Base-by-base conservation (phyloP, 2,797 vertebrate species). In the Aldrovandia affinis region DNA sequence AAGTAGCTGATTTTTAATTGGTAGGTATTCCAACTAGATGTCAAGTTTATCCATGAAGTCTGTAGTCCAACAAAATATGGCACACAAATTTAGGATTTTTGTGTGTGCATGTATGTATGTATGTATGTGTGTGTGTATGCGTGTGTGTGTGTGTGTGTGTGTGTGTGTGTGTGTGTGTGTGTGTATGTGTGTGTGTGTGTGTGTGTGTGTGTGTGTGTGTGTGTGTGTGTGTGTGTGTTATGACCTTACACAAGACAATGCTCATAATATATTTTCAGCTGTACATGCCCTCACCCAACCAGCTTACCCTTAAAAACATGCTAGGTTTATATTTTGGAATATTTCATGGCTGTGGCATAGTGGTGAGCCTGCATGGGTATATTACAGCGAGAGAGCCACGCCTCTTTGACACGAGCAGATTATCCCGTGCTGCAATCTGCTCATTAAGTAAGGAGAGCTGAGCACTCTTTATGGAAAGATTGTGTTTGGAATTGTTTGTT, bases 21-120 rank as follows among this genome's bases (percentile, higher is more conserved):
- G 70, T 82, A 54, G 77, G 77, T 81, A 82, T 85, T 63, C 50
- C 36, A 78, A 82, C 81, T 47, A n/a, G 57, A 85, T 39, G 15
- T 78, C 39, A 52, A 57, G 30, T 59, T 39, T n/a, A n/a, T 77
- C 73, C 73, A 44, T 77, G 42, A 77, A 77, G 20, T 77, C 42
- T 77, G 22, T 25, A 47, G 39, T 25, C 68, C 73, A 25, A n/a
- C 18, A 39, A n/a, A 44, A 77, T 44, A 47, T 77, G 22, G 73
- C 6, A 22, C 33, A 39, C 36, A 18, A 22, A 15, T n/a, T 33
- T 52, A 9, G 42, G 18, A 25, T 44, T 3, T 77, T 33, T 77
- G 28, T 44, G 52, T 47, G 44, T 18, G 42, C n/a, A 18, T 50
- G 22, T 44, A 2, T 33, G 70, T 28, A n/a, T 30, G 47, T 78